Percentiles rank a stretch among this genome's conserved stretches.
Evolutionary conservation across 1,140 invertebrate species (phyloP).

Genomic region (Orussus abietinus): DNA sequence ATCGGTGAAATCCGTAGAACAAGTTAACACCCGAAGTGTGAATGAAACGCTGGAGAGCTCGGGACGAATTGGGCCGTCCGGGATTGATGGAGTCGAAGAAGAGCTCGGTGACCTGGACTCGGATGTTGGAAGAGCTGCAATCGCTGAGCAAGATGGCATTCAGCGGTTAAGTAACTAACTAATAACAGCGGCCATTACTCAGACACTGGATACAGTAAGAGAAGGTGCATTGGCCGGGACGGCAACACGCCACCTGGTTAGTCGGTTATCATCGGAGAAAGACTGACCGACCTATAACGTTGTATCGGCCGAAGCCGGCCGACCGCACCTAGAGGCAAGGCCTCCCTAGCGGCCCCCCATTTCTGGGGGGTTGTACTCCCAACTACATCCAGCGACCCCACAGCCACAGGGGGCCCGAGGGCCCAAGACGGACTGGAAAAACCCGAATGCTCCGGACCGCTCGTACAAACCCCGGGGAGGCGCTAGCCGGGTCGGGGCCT

Average conservation of each 20-base stretch:
- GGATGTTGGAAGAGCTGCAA: neutral
- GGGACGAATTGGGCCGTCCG: neutral
- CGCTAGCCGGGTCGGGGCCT: too few species aligned
- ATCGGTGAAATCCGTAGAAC: neutral
- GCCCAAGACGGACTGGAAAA: too few species aligned
- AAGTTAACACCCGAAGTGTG: neutral
- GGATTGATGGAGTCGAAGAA: neutral
- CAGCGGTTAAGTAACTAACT: too few species aligned
- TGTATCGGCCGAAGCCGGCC: neutral
- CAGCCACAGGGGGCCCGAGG: too few species aligned
- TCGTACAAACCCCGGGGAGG: too few species aligned
- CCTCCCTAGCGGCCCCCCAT: neutral
- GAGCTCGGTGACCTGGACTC: neutral
- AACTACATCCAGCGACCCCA: too few species aligned
- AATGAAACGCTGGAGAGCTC: neutral
- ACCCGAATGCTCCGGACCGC: too few species aligned
- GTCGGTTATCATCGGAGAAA: neutral
- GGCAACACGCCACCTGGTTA: neutral
- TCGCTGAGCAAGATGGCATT: neutral
- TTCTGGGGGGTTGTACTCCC: slow-evolving; percentile 10
- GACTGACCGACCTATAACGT: neutral
- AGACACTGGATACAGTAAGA: neutral
- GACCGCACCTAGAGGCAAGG: slow-evolving; percentile 1
- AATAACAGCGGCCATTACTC: neutral
- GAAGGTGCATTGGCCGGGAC: too few species aligned